Evolutionary conservation across 2,113 vertebrate genomes (phyloP).

Genomic region (Oxyruncus cristatus): DNA sequence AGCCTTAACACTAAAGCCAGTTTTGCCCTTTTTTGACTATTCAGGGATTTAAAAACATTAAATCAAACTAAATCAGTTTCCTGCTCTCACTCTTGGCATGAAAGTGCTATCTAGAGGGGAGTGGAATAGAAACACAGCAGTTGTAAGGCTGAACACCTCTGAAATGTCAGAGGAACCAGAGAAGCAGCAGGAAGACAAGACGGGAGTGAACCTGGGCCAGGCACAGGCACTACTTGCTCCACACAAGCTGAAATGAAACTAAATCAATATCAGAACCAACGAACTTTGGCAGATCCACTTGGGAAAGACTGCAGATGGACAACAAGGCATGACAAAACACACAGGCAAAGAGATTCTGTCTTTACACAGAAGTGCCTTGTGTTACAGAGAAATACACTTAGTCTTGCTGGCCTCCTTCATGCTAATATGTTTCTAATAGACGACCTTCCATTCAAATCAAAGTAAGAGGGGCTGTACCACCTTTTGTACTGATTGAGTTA

Average conservation of each 20-base stretch:
- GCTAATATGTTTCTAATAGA: neutral
- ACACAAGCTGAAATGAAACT: neutral
- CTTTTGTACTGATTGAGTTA: neutral
- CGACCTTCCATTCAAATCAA: neutral
- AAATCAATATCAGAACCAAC: neutral
- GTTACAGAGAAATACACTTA: neutral
- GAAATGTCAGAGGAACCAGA: neutral
- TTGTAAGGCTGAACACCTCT: neutral
- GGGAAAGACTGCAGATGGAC: neutral
- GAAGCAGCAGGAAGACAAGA: neutral
- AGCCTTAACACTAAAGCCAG: neutral
- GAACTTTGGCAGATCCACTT: neutral
- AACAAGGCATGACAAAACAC: neutral
- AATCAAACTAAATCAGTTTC: neutral
- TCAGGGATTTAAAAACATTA: neutral
- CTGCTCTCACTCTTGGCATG: neutral
- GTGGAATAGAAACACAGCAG: neutral
- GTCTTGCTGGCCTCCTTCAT: neutral
- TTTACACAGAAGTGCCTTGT: rapidly evolving
- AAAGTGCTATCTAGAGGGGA: neutral
- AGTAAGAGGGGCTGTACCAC: neutral
- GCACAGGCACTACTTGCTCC: neutral
- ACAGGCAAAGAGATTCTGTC: neutral
- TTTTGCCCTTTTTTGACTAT: neutral
- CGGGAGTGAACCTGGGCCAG: neutral